These are phyloP conservation scores for Hartigia nigra DNA, from an alignment of 2,888 invertebrate genomes.

Conservation along the genomic window DNA sequence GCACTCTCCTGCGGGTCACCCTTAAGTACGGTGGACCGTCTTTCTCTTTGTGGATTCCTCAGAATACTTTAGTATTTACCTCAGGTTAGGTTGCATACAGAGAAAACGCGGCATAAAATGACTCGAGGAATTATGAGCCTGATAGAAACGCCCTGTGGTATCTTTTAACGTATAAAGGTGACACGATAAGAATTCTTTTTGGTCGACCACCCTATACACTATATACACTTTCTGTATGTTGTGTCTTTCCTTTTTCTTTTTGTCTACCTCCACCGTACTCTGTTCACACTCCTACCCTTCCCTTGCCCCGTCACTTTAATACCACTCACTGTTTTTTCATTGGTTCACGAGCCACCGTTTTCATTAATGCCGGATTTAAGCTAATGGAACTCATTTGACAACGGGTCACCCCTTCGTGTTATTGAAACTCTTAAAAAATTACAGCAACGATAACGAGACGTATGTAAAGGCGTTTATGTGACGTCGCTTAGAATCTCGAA, in stretches of 20 bases:
- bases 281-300: not conserved
- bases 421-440: not conserved
- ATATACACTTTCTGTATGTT: not conserved
- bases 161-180: constrained; percentile 2
- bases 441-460: not conserved
- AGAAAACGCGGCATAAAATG: not conserved
- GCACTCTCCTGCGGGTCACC: not conserved
- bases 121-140: not conserved
- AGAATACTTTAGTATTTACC: not conserved
- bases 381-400: not conserved
- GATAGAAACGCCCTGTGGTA: not conserved
- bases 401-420: not conserved
- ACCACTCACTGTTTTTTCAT: constrained; percentile 5
- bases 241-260: not conserved
- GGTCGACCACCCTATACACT: not conserved
- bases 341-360: constrained; percentile 2
- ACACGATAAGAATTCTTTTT: constrained; percentile 2
- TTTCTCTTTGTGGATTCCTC: not conserved
- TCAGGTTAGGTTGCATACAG: not conserved
- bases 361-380: not conserved
- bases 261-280: not conserved
- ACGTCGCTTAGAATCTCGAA: not conserved
- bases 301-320: not conserved
- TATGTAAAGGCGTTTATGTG: not conserved
- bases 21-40: not conserved